Base-by-base conservation (phyloP, 2,888 invertebrate species). In the Stenoptilia bipunctidactyla region DNA sequence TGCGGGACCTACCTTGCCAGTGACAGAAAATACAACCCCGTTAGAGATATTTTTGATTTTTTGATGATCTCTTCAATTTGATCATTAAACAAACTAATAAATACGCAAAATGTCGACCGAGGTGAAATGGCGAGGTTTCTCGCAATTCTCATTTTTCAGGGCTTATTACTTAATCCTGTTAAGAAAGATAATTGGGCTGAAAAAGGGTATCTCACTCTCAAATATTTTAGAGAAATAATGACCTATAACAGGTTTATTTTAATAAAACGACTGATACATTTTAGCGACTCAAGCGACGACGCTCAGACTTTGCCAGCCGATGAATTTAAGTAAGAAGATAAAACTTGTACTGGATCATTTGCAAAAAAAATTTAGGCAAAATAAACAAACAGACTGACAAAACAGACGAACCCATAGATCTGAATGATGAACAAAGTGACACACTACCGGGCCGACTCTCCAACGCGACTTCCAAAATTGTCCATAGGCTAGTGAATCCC, bases 381-480 rank as follows among this genome's bases (percentile, higher is more conserved):
- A n/a, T n/a, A n/a, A n/a, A n/a, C n/a, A n/a, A n/a, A n/a, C n/a
- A n/a, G n/a, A n/a, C n/a, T n/a, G n/a, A n/a, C n/a, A n/a, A n/a
- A n/a, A 10, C 8, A 8, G 15, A n/a, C 34, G 38, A 27, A 20
- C 13, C 15, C 42, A 38, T 37, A 30, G 42, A n/a, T n/a, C n/a
- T n/a, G n/a, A n/a, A n/a, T n/a, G n/a, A 41, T 25, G 38, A 15
- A 8, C 40, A 37, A 14, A 10, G 6, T 2, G 15, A n/a, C 34
- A 37, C 25, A 20, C 38, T 37, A 27, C 41, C 39, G 27, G n/a
- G n/a, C n/a, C 37, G 15, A 8, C 48, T 47, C 20, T 48, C 46
- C 38, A 42, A 36, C 43, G 48, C 52, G 14, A 52, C 53, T 1
- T 36, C 49, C 1, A 37, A 50, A 27, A 48, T 56, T 36, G 53